Base-by-base conservation (phyloP, 1,140 invertebrate genomes). In the Hylyphantes graminicola region DNA sequence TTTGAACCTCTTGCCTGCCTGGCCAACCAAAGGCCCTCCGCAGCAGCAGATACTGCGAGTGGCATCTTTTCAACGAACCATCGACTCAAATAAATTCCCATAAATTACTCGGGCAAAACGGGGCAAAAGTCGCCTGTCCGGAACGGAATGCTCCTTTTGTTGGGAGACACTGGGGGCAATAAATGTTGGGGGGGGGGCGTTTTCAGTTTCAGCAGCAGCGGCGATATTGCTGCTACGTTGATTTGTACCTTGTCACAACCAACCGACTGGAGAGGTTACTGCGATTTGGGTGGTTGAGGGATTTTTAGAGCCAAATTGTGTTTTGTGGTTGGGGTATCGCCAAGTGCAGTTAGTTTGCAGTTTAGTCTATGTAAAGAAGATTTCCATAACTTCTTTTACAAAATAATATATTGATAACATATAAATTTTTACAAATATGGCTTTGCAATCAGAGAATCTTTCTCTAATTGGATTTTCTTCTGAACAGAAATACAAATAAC, bases 191-290 rank as follows among this genome's bases (percentile, higher is more conserved):
- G 61, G 63, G 63, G 48, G 55, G 48, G 17, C 55, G 50, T 12
- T 21, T 19, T 35, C 61, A 55, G 4, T 13, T 59, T 12, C n/a
- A 15, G 51, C 17, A 13, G 21, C 35, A 51, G 59, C n/a, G 11
- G 53, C 13, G 75, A 77, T 85, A 85, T 85, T 85, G 84, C 75
- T 80, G 68, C 75, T 79, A 55, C 84, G 67, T 79, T 85, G 84
- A 85, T 85, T 85, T 85, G 84, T 85, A 85, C 76, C 75, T 85
- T 85, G 84, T 85, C 84, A 85, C 84, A 79, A 70, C 68, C 68
- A 70, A 70, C 68, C 68, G 50, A 70, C 68, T 48, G 55, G 13
- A 19, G 35, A 19, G 82, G 82, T 72, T 61, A 50, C 74, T 68
- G 73, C 70, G 35, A 74, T 74, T 74, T 55, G 79, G 57, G 57